Evolutionary conservation across 1,140 invertebrate species (phyloP), one percentile per base, ranked within the genome.

Genomic region (Drosophila mayri): DNA sequence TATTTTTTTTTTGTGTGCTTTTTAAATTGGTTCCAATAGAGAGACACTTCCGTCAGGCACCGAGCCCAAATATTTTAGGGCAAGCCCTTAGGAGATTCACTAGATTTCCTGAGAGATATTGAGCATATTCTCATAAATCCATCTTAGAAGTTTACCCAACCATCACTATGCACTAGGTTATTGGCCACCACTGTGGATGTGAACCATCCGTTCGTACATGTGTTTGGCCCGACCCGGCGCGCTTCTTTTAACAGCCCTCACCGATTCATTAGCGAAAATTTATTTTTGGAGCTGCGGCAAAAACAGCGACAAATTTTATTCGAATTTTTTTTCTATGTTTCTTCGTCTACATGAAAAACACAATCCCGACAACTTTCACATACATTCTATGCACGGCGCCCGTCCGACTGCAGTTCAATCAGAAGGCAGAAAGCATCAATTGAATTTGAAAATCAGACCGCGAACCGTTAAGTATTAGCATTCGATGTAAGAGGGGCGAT

Each of bases 201-300:
- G 49, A 41, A 57, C 47, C 55, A 41, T 57, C 18, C 18, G 18
- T 25, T 58, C 37, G 35, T 52, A 57, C 46, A 59, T 58, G 40
- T 60, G 49, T 52, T 67, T 46, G 22, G 74, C 65, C 67, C 60
- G 65, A 88, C 84, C 84, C 84, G 84, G 84, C 63, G 66, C 78
- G 65, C 72, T 64, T 65, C 73, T 62, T 61, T 60, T 78, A 68
- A 44, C 66, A 72, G 79, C 83, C 76, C 64, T 79, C 84, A 38
- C 59, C 72, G 71, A 68, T 65, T 68, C 73, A 73, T 73, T 66
- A 79, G 72, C 65, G 73, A 88, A 88, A 84, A 87, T 87, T 83
- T 87, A 87, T 87, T 87, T 87, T 87, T 87, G 84, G 84, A 88
- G 72, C 76, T 87, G 71, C 86, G 84, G 84, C 79, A 62, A 78